These are phyloP conservation scores for Cisticola juncidis DNA, from an alignment of 2,113 vertebrate genomes.

Conservation along the genomic window DNA sequence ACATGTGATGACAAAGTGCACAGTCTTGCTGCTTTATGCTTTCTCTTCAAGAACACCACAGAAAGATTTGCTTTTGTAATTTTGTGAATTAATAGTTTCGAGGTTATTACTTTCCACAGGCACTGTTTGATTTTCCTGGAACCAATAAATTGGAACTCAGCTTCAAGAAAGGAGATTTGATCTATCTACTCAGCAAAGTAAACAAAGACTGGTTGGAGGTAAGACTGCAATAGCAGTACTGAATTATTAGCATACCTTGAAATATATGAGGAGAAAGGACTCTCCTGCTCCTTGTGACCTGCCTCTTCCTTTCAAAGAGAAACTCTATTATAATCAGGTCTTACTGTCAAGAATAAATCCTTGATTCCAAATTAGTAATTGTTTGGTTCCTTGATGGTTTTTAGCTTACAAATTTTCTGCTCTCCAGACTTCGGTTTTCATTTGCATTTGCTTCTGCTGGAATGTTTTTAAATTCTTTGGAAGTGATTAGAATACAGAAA, in stretches of 20 bases:
- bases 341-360: neutral
- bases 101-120: constrained; percentile 72
- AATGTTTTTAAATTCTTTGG: constrained; percentile 24
- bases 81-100: neutral
- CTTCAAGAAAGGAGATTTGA: constrained; percentile 89
- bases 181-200: constrained; percentile 91
- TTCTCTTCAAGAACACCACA: neutral
- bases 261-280: neutral
- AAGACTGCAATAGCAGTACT: constrained; percentile 12
- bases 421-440: constrained; percentile 7
- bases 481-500: constrained; percentile 11
- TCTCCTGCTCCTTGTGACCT: neutral
- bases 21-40: neutral
- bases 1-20: neutral
- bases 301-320: neutral
- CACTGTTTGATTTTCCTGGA: constrained; percentile 90
- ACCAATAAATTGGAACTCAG: constrained; percentile 86
- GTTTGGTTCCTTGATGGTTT: neutral
- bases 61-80: neutral
- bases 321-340: neutral
- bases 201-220: constrained; percentile 98
- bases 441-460: constrained; percentile 4
- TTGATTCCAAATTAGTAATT: neutral
- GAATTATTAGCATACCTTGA: neutral
- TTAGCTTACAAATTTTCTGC: constrained; percentile 11